Conservation (phyloP, 2,888 invertebrate genomes). For the Trachelus tabidus region DNA sequence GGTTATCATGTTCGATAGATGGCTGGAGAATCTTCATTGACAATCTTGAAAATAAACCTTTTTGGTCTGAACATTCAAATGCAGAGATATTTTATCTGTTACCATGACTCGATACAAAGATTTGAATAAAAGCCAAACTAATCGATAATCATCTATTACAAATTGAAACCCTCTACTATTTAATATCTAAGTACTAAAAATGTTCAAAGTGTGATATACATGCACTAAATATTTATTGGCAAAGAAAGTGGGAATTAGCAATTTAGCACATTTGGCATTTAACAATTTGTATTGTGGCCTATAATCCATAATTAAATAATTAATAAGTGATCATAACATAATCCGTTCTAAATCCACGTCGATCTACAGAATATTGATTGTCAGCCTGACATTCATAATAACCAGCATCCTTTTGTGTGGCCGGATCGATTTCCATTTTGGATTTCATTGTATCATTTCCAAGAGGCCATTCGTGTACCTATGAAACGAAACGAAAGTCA, state of each 20-base stretch:
- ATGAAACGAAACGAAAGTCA: background rate
- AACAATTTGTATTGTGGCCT: constrained; percentile 12
- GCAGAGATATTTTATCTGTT: constrained; percentile 15
- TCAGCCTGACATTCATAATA: constrained; percentile 80
- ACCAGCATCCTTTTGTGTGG: constrained; percentile 78
- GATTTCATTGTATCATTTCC: constrained; percentile 76
- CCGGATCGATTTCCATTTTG: constrained; percentile 81
- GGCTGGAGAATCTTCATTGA: background rate
- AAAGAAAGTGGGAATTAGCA: background rate
- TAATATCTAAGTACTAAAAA: background rate
- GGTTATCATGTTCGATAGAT: background rate
- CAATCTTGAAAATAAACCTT: constrained; percentile 3
- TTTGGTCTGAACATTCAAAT: constrained; percentile 8
- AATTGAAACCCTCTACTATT: background rate
- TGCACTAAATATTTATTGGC: constrained; percentile 2
- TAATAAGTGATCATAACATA: constrained; percentile 70
- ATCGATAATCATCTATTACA: background rate
- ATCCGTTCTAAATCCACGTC: constrained; percentile 76
- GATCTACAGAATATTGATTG: constrained; percentile 77
- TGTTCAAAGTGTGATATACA: constrained; percentile 9
- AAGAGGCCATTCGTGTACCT: constrained; percentile 76
- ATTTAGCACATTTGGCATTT: constrained; percentile 6
- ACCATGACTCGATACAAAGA: background rate
- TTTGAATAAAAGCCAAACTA: constrained; percentile 14
- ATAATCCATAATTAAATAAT: constrained; percentile 21